phyloP scores from a whole-genome alignment of 53 echinoderm and acorn worm species.

The Holothuria scabra region DNA sequence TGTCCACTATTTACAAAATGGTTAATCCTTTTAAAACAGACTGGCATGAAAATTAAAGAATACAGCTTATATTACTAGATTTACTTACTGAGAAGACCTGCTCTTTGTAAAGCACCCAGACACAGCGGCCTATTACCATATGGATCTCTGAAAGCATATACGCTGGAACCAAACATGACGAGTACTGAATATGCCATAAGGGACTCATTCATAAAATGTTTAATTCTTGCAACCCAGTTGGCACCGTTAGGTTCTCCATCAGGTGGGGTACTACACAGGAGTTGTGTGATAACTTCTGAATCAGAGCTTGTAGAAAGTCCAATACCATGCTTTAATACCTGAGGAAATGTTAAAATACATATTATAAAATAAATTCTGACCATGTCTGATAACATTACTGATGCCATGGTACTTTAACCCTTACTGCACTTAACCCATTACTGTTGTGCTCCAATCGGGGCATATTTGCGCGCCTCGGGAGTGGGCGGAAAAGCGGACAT shows the following conservation, averaged over 20 bases:
- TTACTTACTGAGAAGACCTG: constrained; percentile 43
- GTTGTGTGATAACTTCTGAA: constrained; percentile 95
- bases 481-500: too few species aligned
- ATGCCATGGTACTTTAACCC: too few species aligned
- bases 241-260: constrained; percentile 90
- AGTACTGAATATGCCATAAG: constrained; percentile 83
- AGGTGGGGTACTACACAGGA: constrained; percentile 81
- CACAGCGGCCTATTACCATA: constrained; percentile 98
- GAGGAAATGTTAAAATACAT: not conserved
- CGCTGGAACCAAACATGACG: constrained; percentile 80
- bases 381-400: too few species aligned
- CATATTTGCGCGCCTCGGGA: too few species aligned
- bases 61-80: not conserved
- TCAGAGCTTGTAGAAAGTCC: constrained; percentile 92
- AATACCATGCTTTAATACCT: constrained; percentile 94
- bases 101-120: constrained; percentile 73
- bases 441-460: too few species aligned
- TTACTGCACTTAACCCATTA: too few species aligned
- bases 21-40: too few species aligned
- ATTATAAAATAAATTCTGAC: too few species aligned
- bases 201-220: constrained; percentile 91
- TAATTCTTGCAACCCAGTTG: constrained; percentile 92
- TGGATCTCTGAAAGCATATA: constrained; percentile 98
- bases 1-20: too few species aligned
- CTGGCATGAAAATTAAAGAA: too few species aligned